Evolutionary conservation across 30 jellyfish, hydroid and myxozoan genomes (phyloP).

Genomic region (Clytia hemisphaerica): DNA sequence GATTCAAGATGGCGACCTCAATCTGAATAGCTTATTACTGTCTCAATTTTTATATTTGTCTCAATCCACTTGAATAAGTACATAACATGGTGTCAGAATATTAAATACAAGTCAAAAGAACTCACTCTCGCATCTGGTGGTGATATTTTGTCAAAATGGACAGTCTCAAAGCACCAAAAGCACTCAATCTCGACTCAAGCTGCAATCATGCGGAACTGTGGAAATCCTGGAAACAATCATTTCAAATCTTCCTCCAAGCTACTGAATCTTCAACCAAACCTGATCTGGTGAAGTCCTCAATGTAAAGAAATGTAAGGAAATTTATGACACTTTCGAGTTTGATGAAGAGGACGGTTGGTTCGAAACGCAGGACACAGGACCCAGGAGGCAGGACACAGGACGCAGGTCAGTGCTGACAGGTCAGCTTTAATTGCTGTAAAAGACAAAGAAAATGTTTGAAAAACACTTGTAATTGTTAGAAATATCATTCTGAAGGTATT

Average conservation of each 20-base stretch:
- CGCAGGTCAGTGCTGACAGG: too few relatives aligned
- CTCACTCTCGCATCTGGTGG: neutral
- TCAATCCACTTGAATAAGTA: too few relatives aligned
- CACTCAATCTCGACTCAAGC: constrained; percentile 31
- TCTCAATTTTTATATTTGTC: too few relatives aligned
- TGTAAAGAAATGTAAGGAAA: constrained; percentile 6
- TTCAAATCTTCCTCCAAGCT: constrained; percentile 38
- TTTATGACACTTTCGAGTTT: constrained; percentile 16
- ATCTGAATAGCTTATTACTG: too few relatives aligned
- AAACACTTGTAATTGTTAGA: too few relatives aligned
- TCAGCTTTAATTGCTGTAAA: too few relatives aligned
- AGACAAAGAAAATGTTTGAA: too few relatives aligned
- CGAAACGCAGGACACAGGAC: too few relatives aligned
- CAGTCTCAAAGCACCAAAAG: constrained; percentile 30
- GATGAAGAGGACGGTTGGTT: too few relatives aligned
- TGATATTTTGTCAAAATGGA: constrained; percentile 1
- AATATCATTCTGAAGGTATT: too few relatives aligned
- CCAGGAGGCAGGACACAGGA: too few relatives aligned
- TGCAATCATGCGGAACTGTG: constrained; percentile 33
- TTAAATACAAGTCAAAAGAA: neutral
- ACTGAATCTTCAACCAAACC: neutral
- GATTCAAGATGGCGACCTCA: too few relatives aligned
- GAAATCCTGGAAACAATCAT: constrained; percentile 29
- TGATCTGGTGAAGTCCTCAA: constrained; percentile 8
- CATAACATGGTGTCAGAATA: constrained; percentile 42